A percentile compares a stretch with the other conserved stretches of the same genome.
These are phyloP conservation scores for Sebastolobus alascanus DNA, from an alignment of 2,797 vertebrate species.

Conservation along the genomic window DNA sequence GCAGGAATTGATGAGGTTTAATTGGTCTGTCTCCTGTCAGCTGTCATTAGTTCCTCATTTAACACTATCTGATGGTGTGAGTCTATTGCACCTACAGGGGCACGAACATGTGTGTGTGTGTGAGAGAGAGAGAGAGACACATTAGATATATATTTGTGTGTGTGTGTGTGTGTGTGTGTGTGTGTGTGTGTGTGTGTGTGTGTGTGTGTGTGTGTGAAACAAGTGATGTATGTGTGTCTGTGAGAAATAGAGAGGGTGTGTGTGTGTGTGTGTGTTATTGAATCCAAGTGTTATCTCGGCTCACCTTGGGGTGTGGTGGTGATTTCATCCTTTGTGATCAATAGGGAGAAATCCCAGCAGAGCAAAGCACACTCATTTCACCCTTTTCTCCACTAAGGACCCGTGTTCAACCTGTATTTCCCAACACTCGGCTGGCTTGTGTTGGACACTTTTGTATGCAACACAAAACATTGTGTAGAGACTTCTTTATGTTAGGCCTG, in stretches of 20 bases:
- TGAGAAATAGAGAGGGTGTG: conserved; percentile 6
- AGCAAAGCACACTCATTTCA: conserved; percentile 45
- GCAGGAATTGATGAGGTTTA: conserved; percentile 82
- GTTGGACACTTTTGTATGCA: conserved; percentile 23
- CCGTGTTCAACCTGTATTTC: conserved; percentile 16
- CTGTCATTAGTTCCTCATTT: conserved; percentile 83
- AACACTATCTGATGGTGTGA: conserved; percentile 83
- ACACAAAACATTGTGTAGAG: background rate
- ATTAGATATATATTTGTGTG: conserved; percentile 21
- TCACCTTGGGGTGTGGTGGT: conserved; percentile 57
- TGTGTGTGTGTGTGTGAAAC: conserved; percentile 23
- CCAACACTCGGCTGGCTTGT: conserved; percentile 15
- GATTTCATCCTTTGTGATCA: conserved; percentile 64
- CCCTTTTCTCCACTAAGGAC: conserved; percentile 27
- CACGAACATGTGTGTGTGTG: conserved; percentile 38
- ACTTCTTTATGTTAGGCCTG: background rate
- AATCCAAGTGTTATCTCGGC: conserved; percentile 67
- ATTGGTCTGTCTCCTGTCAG: conserved; percentile 84
- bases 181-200: conserved; percentile 24
- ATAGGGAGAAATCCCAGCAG: conserved; percentile 65
- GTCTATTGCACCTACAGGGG: conserved; percentile 71
- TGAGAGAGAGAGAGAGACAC: conserved; percentile 20
- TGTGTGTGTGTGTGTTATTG: conserved; percentile 49
- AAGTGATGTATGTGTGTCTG: conserved; percentile 13
- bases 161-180: conserved; percentile 25